Percentiles rank a stretch among this genome's conserved stretches.
phyloP scores from a whole-genome alignment of 2,888 invertebrate species.

The Orthosia cruda region DNA sequence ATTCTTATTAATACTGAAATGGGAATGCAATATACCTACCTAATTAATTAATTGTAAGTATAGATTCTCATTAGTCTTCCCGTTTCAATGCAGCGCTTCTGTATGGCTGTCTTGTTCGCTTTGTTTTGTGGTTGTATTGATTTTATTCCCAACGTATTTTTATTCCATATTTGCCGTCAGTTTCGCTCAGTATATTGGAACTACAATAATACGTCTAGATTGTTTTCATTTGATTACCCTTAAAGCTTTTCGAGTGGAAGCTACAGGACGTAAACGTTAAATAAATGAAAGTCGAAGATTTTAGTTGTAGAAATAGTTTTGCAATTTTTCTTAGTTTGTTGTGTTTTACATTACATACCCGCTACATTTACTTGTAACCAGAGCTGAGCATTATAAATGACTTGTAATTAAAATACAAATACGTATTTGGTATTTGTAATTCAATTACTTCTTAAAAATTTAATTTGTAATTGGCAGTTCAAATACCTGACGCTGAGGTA shows the following conservation, averaged over 20 bases:
- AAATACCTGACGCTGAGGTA: no score
- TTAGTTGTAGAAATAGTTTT: slow-evolving; percentile 5
- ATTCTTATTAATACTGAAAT: slow-evolving; percentile 14
- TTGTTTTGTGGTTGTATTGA: slow-evolving; percentile 12
- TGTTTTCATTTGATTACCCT: slow-evolving; percentile 48
- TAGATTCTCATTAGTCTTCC: background rate
- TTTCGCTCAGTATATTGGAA: slow-evolving; percentile 32
- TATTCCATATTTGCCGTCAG: slow-evolving; percentile 18
- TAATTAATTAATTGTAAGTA: background rate
- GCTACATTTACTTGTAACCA: background rate
- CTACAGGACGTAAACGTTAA: slow-evolving; percentile 20
- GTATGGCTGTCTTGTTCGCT: background rate
- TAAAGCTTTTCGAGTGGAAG: slow-evolving; percentile 42
- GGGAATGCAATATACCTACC: background rate
- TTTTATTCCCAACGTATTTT: slow-evolving; percentile 1
- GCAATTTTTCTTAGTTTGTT: slow-evolving; percentile 11
- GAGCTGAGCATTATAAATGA: no score
- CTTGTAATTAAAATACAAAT: no score
- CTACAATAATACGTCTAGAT: slow-evolving; percentile 38
- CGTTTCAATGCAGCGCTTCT: background rate
- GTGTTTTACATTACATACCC: background rate
- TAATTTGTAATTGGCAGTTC: no score
- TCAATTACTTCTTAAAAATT: no score
- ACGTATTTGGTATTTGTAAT: no score
- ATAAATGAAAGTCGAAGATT: slow-evolving; percentile 29